phyloP scores from a whole-genome alignment of 2,888 invertebrate genomes.

The Nycteola revayana region DNA sequence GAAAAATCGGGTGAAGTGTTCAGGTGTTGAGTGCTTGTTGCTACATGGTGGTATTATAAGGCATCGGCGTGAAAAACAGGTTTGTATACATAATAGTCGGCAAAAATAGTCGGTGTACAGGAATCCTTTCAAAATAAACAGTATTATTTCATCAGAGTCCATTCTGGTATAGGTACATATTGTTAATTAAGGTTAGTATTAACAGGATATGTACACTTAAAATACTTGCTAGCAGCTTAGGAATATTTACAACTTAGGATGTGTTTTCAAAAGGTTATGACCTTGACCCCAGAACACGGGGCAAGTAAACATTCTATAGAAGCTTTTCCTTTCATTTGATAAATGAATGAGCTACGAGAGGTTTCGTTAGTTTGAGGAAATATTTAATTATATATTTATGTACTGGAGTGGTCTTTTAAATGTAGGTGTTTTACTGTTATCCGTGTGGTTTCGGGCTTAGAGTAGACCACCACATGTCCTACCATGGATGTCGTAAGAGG shows the following conservation, averaged over 20 bases:
- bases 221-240: too few species aligned
- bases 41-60: constrained; percentile 30
- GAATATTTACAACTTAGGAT: too few species aligned
- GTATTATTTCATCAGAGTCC: constrained; percentile 3
- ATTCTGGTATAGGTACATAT: too few species aligned
- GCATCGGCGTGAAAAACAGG: constrained; percentile 36
- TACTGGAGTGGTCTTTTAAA: too few species aligned
- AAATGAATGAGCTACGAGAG: too few species aligned
- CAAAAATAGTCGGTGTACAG: neutral
- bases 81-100: constrained; percentile 29
- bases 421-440: too few species aligned
- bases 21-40: constrained; percentile 44
- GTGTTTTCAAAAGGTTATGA: constrained; percentile 19
- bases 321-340: neutral
- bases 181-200: too few species aligned
- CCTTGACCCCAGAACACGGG: constrained; percentile 37
- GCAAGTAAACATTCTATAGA: constrained; percentile 32
- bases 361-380: neutral
- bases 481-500: too few species aligned
- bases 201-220: too few species aligned
- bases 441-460: too few species aligned
- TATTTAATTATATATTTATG: too few species aligned
- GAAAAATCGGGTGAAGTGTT: constrained; percentile 41
- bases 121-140: constrained; percentile 7
- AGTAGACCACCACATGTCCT: too few species aligned